These are phyloP conservation scores for Drosophila meridionalis DNA, from an alignment of 2,888 invertebrate genomes.

Conservation along the genomic window DNA sequence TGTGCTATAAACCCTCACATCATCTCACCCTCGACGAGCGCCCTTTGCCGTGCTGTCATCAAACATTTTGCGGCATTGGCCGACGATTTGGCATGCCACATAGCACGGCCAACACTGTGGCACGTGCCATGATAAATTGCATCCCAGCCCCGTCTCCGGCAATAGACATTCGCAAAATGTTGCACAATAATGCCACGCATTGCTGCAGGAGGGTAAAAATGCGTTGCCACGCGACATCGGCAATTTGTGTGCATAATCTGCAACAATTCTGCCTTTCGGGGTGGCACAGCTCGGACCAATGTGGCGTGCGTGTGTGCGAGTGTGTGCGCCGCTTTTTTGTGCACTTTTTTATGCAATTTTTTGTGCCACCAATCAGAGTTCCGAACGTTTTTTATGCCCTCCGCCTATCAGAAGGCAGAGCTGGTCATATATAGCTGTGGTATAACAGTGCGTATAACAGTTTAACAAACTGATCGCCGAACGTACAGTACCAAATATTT, in stretches of 20 bases:
- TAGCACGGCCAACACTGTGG: conserved; percentile 14
- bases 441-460: conserved; percentile 22
- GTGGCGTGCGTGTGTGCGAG: conserved; percentile 10
- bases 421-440: background rate
- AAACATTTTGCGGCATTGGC: conserved; percentile 52
- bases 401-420: conserved; percentile 43
- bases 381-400: conserved; percentile 58
- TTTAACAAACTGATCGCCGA: conserved; percentile 1
- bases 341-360: conserved; percentile 73
- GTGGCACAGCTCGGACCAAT: conserved; percentile 37
- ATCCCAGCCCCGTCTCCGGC: conserved; percentile 15
- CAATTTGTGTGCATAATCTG: conserved; percentile 48
- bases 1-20: background rate
- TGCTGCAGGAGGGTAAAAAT: conserved; percentile 37
- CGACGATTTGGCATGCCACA: conserved; percentile 54
- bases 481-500: conserved; percentile 31
- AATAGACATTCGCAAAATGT: conserved; percentile 42
- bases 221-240: conserved; percentile 52
- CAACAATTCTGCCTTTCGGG: conserved; percentile 26
- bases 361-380: conserved; percentile 58
- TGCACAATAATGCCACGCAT: conserved; percentile 37
- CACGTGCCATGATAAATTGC: conserved; percentile 61
- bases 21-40: conserved; percentile 29
- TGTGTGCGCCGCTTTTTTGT: conserved; percentile 41
- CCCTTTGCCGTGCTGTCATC: conserved; percentile 45